Percentiles rank a stretch among this genome's conserved stretches.
Conservation (phyloP, 2,113 vertebrate species). For the Psephotus haematonotus region DNA sequence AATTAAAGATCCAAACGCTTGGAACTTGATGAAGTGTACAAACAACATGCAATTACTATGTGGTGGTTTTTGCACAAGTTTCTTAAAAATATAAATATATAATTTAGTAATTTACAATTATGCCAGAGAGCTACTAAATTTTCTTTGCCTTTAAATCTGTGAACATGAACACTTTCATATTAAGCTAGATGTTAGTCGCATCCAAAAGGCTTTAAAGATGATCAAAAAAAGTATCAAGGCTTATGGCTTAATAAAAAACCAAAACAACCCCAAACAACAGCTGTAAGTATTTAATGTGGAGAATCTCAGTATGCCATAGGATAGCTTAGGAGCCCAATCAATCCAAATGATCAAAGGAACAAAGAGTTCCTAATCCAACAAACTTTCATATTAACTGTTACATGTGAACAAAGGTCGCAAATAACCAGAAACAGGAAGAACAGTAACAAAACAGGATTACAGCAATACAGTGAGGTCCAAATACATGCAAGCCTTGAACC, state of each 20-base stretch:
- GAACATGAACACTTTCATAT: not conserved
- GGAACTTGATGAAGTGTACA: not conserved
- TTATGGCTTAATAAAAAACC: not conserved
- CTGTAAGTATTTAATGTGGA: not conserved
- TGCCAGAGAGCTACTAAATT: not conserved
- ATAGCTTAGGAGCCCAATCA: not conserved
- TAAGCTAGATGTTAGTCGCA: not conserved
- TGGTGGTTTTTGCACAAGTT: not conserved
- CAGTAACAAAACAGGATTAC: not conserved
- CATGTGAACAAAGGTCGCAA: not conserved
- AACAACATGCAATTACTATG: not conserved
- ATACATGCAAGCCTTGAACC: not conserved
- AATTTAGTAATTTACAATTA: not conserved
- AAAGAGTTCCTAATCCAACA: not conserved
- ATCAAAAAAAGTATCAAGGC: not conserved
- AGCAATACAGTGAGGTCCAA: not conserved
- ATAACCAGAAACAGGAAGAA: not conserved
- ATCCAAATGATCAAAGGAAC: not conserved
- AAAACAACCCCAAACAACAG: not conserved
- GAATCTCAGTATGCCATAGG: not conserved
- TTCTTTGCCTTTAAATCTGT: not conserved
- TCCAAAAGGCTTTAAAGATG: not conserved
- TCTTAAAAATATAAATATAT: not conserved
- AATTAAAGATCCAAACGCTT: not conserved
- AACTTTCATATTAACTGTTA: not conserved